A percentile compares a stretch with the other conserved stretches of the same genome.
Conservation (phyloP, 1,140 invertebrate genomes). For the Heliconius eleuchia region DNA sequence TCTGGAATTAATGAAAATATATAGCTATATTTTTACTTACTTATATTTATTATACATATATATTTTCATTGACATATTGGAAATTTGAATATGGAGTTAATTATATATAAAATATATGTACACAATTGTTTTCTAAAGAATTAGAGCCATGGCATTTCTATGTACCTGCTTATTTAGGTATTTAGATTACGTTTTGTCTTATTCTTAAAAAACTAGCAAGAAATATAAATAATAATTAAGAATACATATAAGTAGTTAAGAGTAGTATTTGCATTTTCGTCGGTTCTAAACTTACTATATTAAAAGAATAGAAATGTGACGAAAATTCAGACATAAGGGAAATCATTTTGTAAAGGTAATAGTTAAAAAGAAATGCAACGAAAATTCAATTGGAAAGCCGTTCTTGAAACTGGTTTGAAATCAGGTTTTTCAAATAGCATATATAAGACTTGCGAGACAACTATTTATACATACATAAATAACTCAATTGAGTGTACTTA, state of each 20-base stretch:
- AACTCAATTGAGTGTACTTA: background rate
- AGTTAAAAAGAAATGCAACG: conserved; percentile 2
- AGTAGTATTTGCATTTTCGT: too few species aligned
- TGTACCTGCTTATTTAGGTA: too few species aligned
- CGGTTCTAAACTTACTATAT: too few species aligned
- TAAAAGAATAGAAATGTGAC: too few species aligned
- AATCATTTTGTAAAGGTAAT: background rate
- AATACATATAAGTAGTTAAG: too few species aligned
- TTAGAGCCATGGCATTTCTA: background rate
- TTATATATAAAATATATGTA: background rate
- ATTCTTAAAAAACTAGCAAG: background rate
- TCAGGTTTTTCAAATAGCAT: background rate
- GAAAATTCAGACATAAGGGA: too few species aligned
- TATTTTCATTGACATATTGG: too few species aligned
- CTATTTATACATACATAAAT: background rate
- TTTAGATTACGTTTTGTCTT: too few species aligned
- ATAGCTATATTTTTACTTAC: background rate
- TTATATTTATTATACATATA: too few species aligned
- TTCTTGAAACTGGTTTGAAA: conserved; percentile 7
- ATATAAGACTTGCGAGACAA: background rate
- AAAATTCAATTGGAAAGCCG: background rate
- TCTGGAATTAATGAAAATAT: conserved; percentile 45
- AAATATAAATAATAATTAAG: background rate
- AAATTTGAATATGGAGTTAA: too few species aligned
- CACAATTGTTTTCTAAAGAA: background rate